Base-by-base conservation (phyloP, 2,797 vertebrate genomes). In the Tinamus major region DNA sequence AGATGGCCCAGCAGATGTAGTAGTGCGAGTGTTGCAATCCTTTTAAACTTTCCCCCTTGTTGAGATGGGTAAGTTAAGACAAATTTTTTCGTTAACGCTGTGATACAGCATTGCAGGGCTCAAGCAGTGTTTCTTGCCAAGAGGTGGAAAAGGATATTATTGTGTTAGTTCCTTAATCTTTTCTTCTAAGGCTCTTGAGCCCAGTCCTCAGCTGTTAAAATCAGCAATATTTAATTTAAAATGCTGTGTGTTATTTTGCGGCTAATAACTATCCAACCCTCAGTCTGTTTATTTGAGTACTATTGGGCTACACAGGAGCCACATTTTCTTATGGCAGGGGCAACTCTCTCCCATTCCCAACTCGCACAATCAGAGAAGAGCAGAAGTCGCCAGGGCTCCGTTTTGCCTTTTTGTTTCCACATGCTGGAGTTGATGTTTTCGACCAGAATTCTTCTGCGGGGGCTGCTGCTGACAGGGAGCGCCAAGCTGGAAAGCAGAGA, bases 401-500 rank as follows among this genome's bases (percentile, higher is more conserved):
- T 51, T 74, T 44, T 6, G 2, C 68, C 61, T 88, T 89, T 49
- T 59, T 78, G 9, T 84, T 68, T 78, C 41, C 11, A 3, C 3
- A 1, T 42, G 9, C 7, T 8, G 79, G 42, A 90, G 33, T 56
- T 91, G 69, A 53, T 93, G 41, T 74, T 77, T 89, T 56, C 55
- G 62, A 79, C 67, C 62, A 88, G 41, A 49, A 39, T 92, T 94
- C 27, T 85, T 75, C 29, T 87, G 10, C 61, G 59, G 69, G 41
- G 65, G 51, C 78, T 80, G 6, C 42, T 74, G 64, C 33, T 93
- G 80, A 72, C 75, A 76, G 56, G 49, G 68, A 95, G 62, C 79
- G 67, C 46, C 67, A 89, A 56, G 83, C 84, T 92, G 85, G 69
- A 85, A 83, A 79, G 76, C 81, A 91, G 87, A 94, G 89, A 96